Base-by-base conservation (phyloP, 2,888 invertebrate genomes). In the Eupithecia inturbata region DNA sequence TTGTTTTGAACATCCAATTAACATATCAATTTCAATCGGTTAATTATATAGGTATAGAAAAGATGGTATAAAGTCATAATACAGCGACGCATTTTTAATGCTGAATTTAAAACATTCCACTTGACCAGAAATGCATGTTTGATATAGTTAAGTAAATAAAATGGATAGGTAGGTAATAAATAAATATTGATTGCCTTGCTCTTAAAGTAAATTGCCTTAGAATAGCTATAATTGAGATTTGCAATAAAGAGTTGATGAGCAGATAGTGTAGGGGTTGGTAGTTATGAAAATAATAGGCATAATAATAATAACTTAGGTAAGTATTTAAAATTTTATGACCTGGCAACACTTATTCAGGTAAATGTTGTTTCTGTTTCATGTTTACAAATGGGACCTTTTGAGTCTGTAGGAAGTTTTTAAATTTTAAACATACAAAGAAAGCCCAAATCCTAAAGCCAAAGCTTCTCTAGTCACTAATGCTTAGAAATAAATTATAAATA, bases 311-410 rank as follows among this genome's bases (percentile, higher is more conserved):
- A 49, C 49, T n/a, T 53, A n/a, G 0, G 9, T 60, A 62, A 28
- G 26, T 31, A 31, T 60, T 60, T 26, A 26, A 60, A 60, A 60
- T 16, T 3, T 26, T 26, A 26, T 57, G 4, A 57, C 5, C 14
- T 14, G 26, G 26, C 22, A 57, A 26, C 12, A 57, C 22, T 53
- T 53, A 22, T 22, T 57, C 5, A 57, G 57, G 4, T 26, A 57
- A 14, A 22, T 53, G 53, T 53, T 53, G 53, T 9, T 49, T 53
- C n/a, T 22, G n/a, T 71, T 68, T 73, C 76, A 80, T 81, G 84
- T 83, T 84, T 84, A 69, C 81, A 81, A 82, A 74, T 81, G 79
- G 82, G 82, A 81, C 84, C 82, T 83, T n/a, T 83, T 71, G 72
- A 81, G 72, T 78, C 80, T 31, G 39, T 67, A 66, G n/a, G n/a